Base-by-base conservation (phyloP, 2,797 vertebrate species). In the Agapornis canus region DNA sequence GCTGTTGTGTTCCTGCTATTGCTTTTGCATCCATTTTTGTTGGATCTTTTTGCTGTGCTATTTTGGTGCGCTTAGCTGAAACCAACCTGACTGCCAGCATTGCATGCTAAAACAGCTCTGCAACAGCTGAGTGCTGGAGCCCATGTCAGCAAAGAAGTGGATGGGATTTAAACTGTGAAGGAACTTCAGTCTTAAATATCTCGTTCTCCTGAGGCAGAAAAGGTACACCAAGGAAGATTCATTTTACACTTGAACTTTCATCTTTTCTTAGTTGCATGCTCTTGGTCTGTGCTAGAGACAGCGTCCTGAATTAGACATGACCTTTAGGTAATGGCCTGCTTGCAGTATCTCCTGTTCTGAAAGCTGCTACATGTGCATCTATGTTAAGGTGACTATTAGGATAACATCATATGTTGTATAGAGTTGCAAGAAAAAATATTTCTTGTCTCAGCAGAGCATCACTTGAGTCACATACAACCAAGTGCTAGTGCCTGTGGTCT, bases 41-140 rank as follows among this genome's bases (percentile, higher is more conserved):
- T 72, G 86, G 61, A 52, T 61, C n/a, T 79, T 89, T 89, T 56
- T 78, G 78, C 77, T 71, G 89, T 88, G 86, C 81, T 92, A 6
- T 93, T 95, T 89, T 1, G 0, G 81, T 43, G 32, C 29, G 13
- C 19, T 85, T 57, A 19, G 63, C 49, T 64, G 83, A 73, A 93
- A 37, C 42, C 4, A 16, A 57, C 69, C 69, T 47, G 52, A 25
- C 37, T 88, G 91, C 91, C 92, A 81, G 81, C 19, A 1, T 31
- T 0, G 0, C 15, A 6, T 86, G 65, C 73, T 82, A 13, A 84
- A 87, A 48, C 63, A 80, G 63, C 84, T 66, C 78, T 82, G 75
- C 35, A 35, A 9, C 71, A 91, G 73, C 86, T 51, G 39, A 81
- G 43, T 21, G 19, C 57, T 75, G 60, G 42, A 92, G 64, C 54